Percentiles rank a stretch among this genome's conserved stretches.
Evolutionary conservation across 1,140 invertebrate genomes (phyloP).

Genomic region (Probaryconus sp.): DNA sequence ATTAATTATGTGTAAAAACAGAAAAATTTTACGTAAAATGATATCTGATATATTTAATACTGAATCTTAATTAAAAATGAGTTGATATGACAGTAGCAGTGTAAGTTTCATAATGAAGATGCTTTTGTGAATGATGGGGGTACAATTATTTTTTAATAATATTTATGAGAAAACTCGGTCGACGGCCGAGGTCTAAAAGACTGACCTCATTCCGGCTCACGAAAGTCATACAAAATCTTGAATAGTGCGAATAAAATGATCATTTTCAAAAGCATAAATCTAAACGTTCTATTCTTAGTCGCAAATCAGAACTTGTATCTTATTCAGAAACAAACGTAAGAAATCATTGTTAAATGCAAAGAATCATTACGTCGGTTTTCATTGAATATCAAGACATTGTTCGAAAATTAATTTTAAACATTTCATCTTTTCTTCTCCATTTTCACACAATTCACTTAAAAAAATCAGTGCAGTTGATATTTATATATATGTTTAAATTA

Average conservation of each 20-base stretch:
- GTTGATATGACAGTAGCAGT: constrained; percentile 18
- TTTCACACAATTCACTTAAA: too few species aligned
- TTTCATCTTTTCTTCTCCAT: too few species aligned
- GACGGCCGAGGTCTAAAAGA: constrained; percentile 32
- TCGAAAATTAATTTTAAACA: too few species aligned
- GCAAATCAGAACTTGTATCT: too few species aligned
- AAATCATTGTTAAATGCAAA: too few species aligned
- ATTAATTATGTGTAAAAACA: too few species aligned
- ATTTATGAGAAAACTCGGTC: constrained; percentile 52
- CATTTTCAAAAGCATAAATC: constrained; percentile 11
- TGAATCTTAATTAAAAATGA: constrained; percentile 37
- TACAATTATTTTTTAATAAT: constrained; percentile 56
- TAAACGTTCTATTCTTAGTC: not conserved
- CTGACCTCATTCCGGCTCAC: constrained; percentile 29
- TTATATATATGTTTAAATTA: too few species aligned
- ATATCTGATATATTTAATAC: constrained; percentile 42
- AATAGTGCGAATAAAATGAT: constrained; percentile 39
- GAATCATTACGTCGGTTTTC: too few species aligned
- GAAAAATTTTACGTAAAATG: not conserved
- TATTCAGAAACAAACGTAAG: too few species aligned
- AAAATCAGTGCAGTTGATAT: too few species aligned
- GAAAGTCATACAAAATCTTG: constrained; percentile 37
- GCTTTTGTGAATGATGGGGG: constrained; percentile 33
- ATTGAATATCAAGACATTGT: too few species aligned
- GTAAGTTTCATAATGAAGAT: constrained; percentile 36